Conservation (phyloP, 92 coral and sea anemone genomes). For the Hydrozoanthus gracilis region DNA sequence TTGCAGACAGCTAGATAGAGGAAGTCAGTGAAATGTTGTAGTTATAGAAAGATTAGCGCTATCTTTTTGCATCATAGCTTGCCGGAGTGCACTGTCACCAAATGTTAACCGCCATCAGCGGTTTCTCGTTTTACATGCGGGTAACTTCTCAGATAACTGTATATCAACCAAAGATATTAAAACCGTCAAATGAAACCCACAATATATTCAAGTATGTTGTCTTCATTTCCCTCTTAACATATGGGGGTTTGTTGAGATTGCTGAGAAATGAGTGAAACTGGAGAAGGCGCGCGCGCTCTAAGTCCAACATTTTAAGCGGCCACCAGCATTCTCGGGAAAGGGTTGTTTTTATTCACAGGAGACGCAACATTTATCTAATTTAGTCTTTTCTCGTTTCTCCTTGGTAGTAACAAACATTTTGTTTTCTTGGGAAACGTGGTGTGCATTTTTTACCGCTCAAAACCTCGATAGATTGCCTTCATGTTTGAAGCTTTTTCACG, state of each 20-base stretch:
- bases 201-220: conserved; percentile 64
- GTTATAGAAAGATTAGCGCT: conserved; percentile 57
- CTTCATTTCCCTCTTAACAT: conserved; percentile 58
- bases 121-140: conserved; percentile 91
- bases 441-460: background rate
- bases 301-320: background rate
- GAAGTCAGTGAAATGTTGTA: conserved; percentile 44
- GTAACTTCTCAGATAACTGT: conserved; percentile 90
- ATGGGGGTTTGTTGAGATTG: conserved; percentile 1
- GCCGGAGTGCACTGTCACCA: conserved; percentile 43
- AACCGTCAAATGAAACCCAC: conserved; percentile 85
- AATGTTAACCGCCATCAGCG: conserved; percentile 45
- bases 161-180: conserved; percentile 90
- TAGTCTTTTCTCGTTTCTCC: background rate
- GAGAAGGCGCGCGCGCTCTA: conserved; percentile 41
- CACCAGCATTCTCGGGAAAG: conserved; percentile 2
- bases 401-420: background rate
- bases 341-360: conserved; percentile 16
- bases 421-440: background rate
- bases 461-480: background rate
- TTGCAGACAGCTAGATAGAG: conserved; percentile 39
- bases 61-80: conserved; percentile 47
- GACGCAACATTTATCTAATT: background rate
- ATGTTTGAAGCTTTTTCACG: background rate
- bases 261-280: conserved; percentile 11